Evolutionary conservation across 2,797 vertebrate species (phyloP), one percentile per base, ranked within the genome.

Genomic region (Florisuga fusca): DNA sequence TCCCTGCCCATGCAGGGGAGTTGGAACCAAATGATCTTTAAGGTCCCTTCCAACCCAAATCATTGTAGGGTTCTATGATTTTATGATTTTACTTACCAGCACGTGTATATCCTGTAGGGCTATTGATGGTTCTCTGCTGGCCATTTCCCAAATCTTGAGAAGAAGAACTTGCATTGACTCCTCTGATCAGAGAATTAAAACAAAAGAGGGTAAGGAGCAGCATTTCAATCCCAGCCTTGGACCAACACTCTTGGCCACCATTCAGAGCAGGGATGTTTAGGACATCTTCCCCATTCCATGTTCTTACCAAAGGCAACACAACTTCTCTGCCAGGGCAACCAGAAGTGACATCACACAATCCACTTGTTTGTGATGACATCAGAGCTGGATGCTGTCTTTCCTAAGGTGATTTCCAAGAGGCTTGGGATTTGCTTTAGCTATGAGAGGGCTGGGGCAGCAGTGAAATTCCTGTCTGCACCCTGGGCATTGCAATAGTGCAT

Each of bases 341-440:
- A 20, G 3, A 46, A 36, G 36, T 96, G 94, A 97, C 90, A 50
- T 95, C 96, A 94, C 88, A 83, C n/a, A 72, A 10, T 26, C n/a
- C 5, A 0, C 23, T 23, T 38, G 8, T 7, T 63, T 36, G 57
- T 14, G 36, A 1, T 20, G 66, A 50, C 8, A 16, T 87, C 43
- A 64, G 19, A 2, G 19, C 5, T 22, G 79, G 46, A 15, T 15
- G 12, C 43, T 33, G 12, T 14, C 19, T 25, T 43, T 73, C 57
- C 72, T 7, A 0, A 36, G 19, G 79, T 62, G 54, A 19, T 18
- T 50, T 34, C 61, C 33, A 29, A 12, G 43, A 78, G 31, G 22
- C 22, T 15, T 76, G 48, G 33, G 29, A 8, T 16, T 71, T 48
- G 4, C 22, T 63, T 81, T 7, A 25, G 46, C 38, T 51, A 5